Base-by-base conservation (phyloP, 2,113 vertebrate genomes). In the Platichthys stellatus region DNA sequence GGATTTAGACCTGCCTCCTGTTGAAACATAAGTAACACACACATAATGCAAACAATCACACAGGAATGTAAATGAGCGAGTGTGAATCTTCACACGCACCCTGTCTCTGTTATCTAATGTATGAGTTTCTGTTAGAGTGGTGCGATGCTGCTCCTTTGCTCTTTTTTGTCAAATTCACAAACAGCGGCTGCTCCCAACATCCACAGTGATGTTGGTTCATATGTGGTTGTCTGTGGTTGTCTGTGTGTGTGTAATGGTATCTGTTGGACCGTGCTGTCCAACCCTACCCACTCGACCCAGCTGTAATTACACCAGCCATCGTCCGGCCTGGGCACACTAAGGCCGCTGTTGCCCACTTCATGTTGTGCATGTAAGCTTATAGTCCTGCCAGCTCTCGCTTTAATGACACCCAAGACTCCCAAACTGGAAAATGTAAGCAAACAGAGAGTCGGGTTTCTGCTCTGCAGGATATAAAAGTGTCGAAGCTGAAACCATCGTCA, bases 221-320 rank as follows among this genome's bases (percentile, higher is more conserved):
- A 4, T 28, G 26, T 28, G 3, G 26, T 2, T 26, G 26, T 26
- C 2, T 26, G 3, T 62, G 63, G 15, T 11, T 88, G 24, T 87
- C 89, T 92, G 89, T 92, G 88, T 79, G 90, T 94, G 88, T 89
- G 95, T 96, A 96, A 96, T 93, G 89, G 94, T 95, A 96, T 95
- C 94, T 94, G 94, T 89, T 92, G 43, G 95, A 94, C 94, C 94
- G 94, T 93, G 94, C 90, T 95, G 92, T 92, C 95, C 93, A 91
- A 75, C 80, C 95, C 95, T 84, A 70, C 96, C 93, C 94, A 94
- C 93, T 26, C 94, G 94, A 93, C 94, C 83, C 82, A 73, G 93
- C 95, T 98, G 94, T 95, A 97, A 96, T 97, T 96, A 95, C 95
- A 96, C 89, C 93, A 92, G 93, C 93, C 86, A 85, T 63, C 92